Evolutionary conservation across 2,797 vertebrate genomes (phyloP), one percentile per base, ranked within the genome.

Genomic region (Neomorphus geoffroyi): DNA sequence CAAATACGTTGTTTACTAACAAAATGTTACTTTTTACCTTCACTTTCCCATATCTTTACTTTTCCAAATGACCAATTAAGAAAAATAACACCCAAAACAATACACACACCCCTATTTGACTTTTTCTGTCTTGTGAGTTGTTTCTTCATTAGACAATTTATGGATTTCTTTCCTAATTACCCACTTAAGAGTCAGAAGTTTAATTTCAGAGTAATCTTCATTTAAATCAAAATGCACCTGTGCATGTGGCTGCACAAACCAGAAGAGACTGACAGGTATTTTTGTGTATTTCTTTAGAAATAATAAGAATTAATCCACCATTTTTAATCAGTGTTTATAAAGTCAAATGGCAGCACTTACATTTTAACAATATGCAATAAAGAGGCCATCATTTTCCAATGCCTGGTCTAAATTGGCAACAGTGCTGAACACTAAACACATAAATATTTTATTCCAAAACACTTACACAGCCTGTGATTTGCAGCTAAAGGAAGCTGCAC

Each of bases 371-470:
- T 57, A 88, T 1, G 14, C 43, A 95, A 87, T 93, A 95, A 93
- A 94, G 18, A 92, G 57, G 93, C 85, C 32, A 75, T 86, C 0
- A 2, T 94, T 93, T 97, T 93, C 88, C 84, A 94, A 73, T 83
- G 83, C 93, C 74, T 92, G 61, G 39, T 77, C 81, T 91, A 87
- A 92, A 95, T 96, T 80, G 96, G 74, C 57, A 82, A 62, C 67
- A 64, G 53, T 78, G 78, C 71, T 74, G 70, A 96, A 91, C 2
- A 46, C 14, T 91, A 94, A 90, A 82, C 35, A 37, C 60, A 95
- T 95, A 90, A 94, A 93, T 95, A 93, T 93, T 97, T 96, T 90
- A 97, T 94, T 88, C 51, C 51, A 75, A 82, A 95, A 91, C 54
- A 89, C 87, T 95, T 83, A 87, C 35, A 75, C 33, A 77, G 90